These are phyloP conservation scores for Hycleus cichorii DNA, from an alignment of 1,140 invertebrate species.

Conservation along the genomic window DNA sequence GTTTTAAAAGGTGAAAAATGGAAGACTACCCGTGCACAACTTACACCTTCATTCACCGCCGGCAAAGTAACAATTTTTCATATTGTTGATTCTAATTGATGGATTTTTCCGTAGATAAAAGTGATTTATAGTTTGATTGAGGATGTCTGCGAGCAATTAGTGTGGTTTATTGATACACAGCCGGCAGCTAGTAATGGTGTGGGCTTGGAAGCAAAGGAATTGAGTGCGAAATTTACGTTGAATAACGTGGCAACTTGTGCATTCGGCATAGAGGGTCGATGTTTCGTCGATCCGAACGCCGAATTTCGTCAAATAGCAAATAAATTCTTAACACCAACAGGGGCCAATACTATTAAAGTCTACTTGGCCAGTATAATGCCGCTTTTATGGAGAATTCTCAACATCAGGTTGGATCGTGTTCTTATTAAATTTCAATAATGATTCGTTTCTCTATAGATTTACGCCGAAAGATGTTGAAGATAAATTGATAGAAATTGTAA, in stretches of 20 bases:
- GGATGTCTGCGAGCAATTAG: conserved; percentile 15
- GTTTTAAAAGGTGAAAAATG: too few species aligned
- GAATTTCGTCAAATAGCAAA: conserved; percentile 16
- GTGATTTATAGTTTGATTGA: conserved; percentile 18
- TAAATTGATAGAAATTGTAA: conserved; percentile 18
- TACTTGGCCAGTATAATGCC: not conserved
- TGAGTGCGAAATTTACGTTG: conserved; percentile 21
- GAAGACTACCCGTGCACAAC: conserved; percentile 40
- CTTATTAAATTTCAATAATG: not conserved
- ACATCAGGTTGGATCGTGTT: not conserved
- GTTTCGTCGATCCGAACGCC: conserved; percentile 20
- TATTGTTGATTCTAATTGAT: not conserved
- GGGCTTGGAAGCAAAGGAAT: conserved; percentile 20
- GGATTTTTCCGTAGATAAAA: conserved; percentile 37
- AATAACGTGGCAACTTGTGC: conserved; percentile 26
- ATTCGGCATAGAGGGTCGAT: conserved; percentile 26
- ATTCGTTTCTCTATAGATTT: conserved; percentile 1
- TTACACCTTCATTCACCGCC: conserved; percentile 47
- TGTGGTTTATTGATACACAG: conserved; percentile 11
- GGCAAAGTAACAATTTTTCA: conserved; percentile 28
- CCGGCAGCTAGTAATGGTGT: not conserved
- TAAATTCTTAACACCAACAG: not conserved
- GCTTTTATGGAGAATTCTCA: conserved; percentile 3
- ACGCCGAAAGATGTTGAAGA: conserved; percentile 17
- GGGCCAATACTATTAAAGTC: not conserved